A percentile compares a stretch with the other conserved stretches of the same genome.
These are phyloP conservation scores for Mesaphorura yosii DNA, from an alignment of 1,140 invertebrate species.

Conservation along the genomic window DNA sequence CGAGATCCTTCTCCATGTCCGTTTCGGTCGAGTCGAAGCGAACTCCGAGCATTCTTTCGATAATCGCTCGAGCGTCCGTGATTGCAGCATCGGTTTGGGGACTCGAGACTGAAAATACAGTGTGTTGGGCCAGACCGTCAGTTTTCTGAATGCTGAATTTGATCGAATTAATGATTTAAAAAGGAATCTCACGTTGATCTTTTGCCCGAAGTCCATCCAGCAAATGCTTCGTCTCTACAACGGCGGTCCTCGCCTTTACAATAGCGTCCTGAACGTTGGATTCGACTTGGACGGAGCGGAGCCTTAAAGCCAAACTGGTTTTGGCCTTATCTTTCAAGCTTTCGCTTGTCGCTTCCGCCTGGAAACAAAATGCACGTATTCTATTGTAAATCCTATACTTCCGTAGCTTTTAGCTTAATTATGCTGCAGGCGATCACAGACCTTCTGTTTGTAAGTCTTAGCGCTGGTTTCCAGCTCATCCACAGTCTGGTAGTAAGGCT, in stretches of 20 bases:
- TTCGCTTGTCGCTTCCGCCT: slow-evolving; percentile 34
- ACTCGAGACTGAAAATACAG: slow-evolving; percentile 34
- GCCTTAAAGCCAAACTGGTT: slow-evolving; percentile 29
- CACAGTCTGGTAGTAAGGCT: slow-evolving; percentile 48
- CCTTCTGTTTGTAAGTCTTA: slow-evolving; percentile 41
- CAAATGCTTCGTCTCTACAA: slow-evolving; percentile 53
- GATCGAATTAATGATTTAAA: neutral
- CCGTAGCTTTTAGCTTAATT: too few species aligned
- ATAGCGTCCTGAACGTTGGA: slow-evolving; percentile 35
- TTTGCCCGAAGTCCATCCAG: slow-evolving; percentile 53
- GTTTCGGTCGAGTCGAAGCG: slow-evolving; percentile 44
- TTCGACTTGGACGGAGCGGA: slow-evolving; percentile 35
- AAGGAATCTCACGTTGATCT: slow-evolving; percentile 37
- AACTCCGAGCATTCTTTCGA: slow-evolving; percentile 51
- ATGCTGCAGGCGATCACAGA: slow-evolving; percentile 31
- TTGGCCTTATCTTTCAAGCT: slow-evolving; percentile 33
- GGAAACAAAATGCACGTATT: too few species aligned
- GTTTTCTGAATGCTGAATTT: too few species aligned
- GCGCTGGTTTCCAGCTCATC: slow-evolving; percentile 44
- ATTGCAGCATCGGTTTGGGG: slow-evolving; percentile 65
- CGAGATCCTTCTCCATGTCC: slow-evolving; percentile 44
- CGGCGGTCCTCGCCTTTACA: slow-evolving; percentile 37
- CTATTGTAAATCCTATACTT: too few species aligned
- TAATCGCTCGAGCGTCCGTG: slow-evolving; percentile 55
- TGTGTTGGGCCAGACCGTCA: neutral